Base-by-base conservation (phyloP, 2,113 vertebrate genomes). In the Noctilio leporinus region DNA sequence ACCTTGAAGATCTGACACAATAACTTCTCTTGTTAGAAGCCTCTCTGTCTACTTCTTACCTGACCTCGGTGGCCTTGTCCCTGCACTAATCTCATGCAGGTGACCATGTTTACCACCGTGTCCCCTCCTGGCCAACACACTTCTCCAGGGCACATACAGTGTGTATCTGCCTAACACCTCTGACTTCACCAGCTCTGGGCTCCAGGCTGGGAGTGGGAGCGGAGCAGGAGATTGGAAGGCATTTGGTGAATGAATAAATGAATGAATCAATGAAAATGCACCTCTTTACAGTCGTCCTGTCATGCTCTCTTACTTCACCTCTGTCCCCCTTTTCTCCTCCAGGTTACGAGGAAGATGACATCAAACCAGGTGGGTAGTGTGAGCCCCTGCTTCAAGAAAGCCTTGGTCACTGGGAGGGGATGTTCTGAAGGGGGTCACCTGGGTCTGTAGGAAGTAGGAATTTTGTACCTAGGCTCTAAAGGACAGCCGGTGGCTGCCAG, bases 311-410 rank as follows among this genome's bases (percentile, higher is more conserved):
- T 11, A 5, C 80, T 77, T 94, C 30, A 75, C 89, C 55, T 88
- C 30, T 93, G 85, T 84, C 12, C 19, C 38, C 12, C 4, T 30
- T 96, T 73, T 89, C 82, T 94, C 91, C 4, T 96, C 35, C 77
- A 97, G 96, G 83, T 96, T 67, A 84, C 57, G 40, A 33, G 86
- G 91, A 83, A 62, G n/a, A 91, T 30, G 22, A 3, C 24, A n/a
- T 4, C 22, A 38, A 2, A 35, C 45, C 55, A 97, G 95, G 96
- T 96, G 43, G 53, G 95, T 84, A 59, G 49, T 65, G 19, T 43
- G 45, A 67, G 82, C 33, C 77, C 26, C n/a, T 3, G 28, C 40
- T 17, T 24, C 30, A 69, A 51, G 64, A 78, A 70, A 55, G 45
- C 33, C 38, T n/a, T 38, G 9, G 40, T 4, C 85, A 19, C 22